Base-by-base conservation (phyloP, 2,113 vertebrate genomes). In the Neomonachus schauinslandi region DNA sequence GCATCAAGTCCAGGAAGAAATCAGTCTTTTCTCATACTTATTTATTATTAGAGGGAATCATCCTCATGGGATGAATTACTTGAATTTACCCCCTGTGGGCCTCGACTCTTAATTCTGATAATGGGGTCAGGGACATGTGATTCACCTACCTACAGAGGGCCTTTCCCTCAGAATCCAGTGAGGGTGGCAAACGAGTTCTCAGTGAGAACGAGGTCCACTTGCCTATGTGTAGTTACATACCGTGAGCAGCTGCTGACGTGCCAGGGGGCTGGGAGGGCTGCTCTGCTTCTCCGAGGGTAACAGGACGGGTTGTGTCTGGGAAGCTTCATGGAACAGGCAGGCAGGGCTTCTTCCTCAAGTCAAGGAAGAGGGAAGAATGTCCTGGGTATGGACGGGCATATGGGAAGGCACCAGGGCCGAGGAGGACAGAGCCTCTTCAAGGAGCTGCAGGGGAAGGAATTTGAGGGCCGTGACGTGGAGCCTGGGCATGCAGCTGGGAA, bases 181-280 rank as follows among this genome's bases (percentile, higher is more conserved):
- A 77, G 13, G 33, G 42, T 28, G 24, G n/a, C 51, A 12, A 3
- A 42, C 57, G 90, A 24, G 11, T 51, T 19, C 4, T 26, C 63
- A 33, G 31, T 33, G 33, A 36, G n/a, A 46, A 11, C 72, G 15
- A 96, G 86, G 19, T 26, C 28, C 51, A 22, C 59, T 22, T 9
- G 0, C 1, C 31, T 36, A 0, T 4, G 0, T 1, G 2, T 13
- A 12, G 18, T 51, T 55, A 24, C 0, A 1, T 1, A 5, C 14
- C n/a, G 0, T 0, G 24, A 67, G 53, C 57, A 16, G 1, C 24
- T n/a, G 61, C 51, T 46, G 33, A 2, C 4, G 0, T 7, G 24
- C n/a, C 33, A 7, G 8, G 42, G n/a, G 59, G 33, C 65, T 57
- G 53, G 51, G 31, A 0, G 3, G 5, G 39, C 71, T 2, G 1